A percentile compares a stretch with the other conserved stretches of the same genome.
Conservation (phyloP, 1,140 invertebrate species). For the Trichonephila clavata region DNA sequence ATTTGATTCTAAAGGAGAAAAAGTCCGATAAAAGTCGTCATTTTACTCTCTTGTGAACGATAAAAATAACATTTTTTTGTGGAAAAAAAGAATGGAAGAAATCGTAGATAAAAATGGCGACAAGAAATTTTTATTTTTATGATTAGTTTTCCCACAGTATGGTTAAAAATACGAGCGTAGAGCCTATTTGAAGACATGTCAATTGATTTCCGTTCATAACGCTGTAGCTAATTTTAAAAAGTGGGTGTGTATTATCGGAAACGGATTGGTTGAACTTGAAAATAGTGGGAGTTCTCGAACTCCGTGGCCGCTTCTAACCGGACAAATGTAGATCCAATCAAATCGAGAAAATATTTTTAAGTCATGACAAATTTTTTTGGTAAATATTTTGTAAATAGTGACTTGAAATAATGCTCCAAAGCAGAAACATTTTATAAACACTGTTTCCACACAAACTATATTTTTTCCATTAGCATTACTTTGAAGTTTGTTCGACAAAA, state of each 20-base stretch:
- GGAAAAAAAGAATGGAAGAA: background rate
- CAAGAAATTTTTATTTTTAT: background rate
- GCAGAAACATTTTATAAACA: too few species aligned
- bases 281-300: background rate
- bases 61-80: constrained; percentile 33
- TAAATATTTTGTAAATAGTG: too few species aligned
- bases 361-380: background rate
- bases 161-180: constrained; percentile 7
- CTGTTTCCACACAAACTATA: too few species aligned
- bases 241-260: background rate
- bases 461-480: too few species aligned
- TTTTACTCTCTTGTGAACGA: constrained; percentile 33
- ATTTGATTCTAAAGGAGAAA: background rate
- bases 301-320: background rate
- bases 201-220: background rate
- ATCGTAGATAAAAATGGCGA: background rate
- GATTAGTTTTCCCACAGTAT: background rate
- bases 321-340: background rate
- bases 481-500: too few species aligned
- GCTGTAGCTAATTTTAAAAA: background rate
- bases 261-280: background rate
- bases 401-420: too few species aligned
- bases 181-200: background rate
- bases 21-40: background rate
- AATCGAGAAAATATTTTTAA: background rate